Evolutionary conservation across 2,113 vertebrate species (phyloP), one percentile per base, ranked within the genome.

Genomic region (Lagopus leucura): DNA sequence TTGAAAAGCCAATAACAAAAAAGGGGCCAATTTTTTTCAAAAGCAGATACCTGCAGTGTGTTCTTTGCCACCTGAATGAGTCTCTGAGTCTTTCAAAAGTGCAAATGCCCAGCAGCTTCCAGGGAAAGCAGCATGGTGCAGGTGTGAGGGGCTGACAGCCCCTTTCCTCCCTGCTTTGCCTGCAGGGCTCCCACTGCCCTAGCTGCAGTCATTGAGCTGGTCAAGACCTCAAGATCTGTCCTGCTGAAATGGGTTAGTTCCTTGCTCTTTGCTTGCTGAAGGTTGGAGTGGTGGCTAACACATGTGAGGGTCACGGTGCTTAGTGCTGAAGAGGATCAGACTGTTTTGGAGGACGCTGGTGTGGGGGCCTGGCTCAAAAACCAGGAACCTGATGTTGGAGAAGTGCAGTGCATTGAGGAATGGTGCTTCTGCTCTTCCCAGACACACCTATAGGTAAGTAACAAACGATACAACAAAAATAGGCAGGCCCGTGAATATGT

Each of bases 191-290:
- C 50, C 30, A 20, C 36, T 54, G 48, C 34, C 40, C 63, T 1
- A 1, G 40, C 65, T 58, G 36, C 2, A 0, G 38, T 36, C 1
- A 2, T 0, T 25, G 21, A 11, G 5, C 27, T n/a, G 21, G 40
- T n/a, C 25, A 42, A 54, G 52, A 28, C 48, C 43, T 64, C 34
- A 3, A 34, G 24, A 45, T 61, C 48, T 75, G 18, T 22, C 55
- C 11, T 3, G 55, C 20, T 67, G 71, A 83, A 52, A 30, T 7
- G 18, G 28, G 8, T 66, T 48, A 0, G 27, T 72, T 40, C 2
- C 2, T 30, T 64, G 55, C 55, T 77, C n/a, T 54, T 61, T 74
- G 24, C 4, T 34, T 63, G 57, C 8, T 27, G 5, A 30, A 73
- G 24, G 11, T 90, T 61, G 30, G 20, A n/a, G 34, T 1, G 7